Evolutionary conservation across 2,888 invertebrate species (phyloP), one percentile per base, ranked within the genome.

Genomic region (Papilio gigon): DNA sequence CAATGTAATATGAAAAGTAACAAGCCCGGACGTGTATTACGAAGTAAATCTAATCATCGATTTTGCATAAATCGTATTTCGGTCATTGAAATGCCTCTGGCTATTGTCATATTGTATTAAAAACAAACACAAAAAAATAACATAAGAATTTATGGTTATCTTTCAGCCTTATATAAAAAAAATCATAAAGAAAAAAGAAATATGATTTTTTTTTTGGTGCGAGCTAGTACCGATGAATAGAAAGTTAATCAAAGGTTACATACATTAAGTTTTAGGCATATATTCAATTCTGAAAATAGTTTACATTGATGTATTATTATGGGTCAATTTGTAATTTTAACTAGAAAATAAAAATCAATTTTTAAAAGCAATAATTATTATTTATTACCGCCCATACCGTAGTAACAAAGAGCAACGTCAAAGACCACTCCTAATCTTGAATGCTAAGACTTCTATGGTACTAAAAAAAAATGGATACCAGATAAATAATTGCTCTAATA

Each of bases 1-100:
- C 33, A 35, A 67, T 27, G 14, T 63, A 58, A 62, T 56, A 35
- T 58, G 56, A 68, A 35, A 63, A 62, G 44, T 63, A 68, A 58
- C 56, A 37, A 53, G 53, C 22, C 22, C 62, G 56, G 62, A 44
- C 67, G 56, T 68, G 33, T 22, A 22, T 68, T 58, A 25, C 42
- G 59, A 17, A 44, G 58, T 56, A 63, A 44, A 58, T 25, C 17
- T 58, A 68, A 63, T 58, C 58, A 68, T 56, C n/a, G 17, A 17
- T 35, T 66, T 30, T 42, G 27, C 40, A 25, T 56, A 17, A 27
- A 56, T 53, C n/a, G n/a, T 42, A 20, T 65, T 53, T 37, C 64
- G 37, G 25, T 53, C 30, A 40, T 42, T 40, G 11, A 62, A 30
- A 30, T 25, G 37, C 50, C 17, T 53, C 22, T 17, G 53, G 22